These are phyloP conservation scores for Cylindroiulus punctatus DNA, from an alignment of 2,888 invertebrate genomes.

Conservation along the genomic window DNA sequence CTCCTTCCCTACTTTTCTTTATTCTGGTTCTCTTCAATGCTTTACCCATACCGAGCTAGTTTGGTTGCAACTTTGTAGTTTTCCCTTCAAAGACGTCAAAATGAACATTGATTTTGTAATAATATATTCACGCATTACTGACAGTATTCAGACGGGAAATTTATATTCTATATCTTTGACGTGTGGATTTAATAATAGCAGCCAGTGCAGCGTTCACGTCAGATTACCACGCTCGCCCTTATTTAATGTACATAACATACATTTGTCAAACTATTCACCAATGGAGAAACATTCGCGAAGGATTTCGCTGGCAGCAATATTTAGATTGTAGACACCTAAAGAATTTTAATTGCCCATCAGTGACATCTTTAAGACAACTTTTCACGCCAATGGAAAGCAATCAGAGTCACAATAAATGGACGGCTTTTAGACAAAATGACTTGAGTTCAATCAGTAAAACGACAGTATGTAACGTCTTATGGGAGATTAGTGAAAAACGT, in stretches of 20 bases:
- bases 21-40: too few relatives aligned
- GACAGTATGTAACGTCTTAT: too few relatives aligned
- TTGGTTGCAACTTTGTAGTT: not conserved
- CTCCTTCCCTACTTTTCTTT: too few relatives aligned
- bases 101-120: not conserved
- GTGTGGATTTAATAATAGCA: slow-evolving; percentile 20
- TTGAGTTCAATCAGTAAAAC: too few relatives aligned
- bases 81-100: not conserved
- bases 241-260: not conserved
- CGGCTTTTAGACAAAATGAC: too few relatives aligned
- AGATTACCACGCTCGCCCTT: not conserved
- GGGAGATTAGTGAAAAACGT: too few relatives aligned
- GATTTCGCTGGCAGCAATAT: not conserved
- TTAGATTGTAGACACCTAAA: not conserved
- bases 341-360: not conserved
- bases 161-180: slow-evolving; percentile 34
- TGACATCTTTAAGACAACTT: not conserved
- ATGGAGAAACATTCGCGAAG: too few relatives aligned
- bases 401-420: too few relatives aligned
- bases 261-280: too few relatives aligned
- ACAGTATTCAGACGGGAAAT: not conserved
- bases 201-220: not conserved
- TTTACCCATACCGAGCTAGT: not conserved
- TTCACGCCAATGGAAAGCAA: not conserved
- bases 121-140: slow-evolving; percentile 16